A percentile compares a stretch with the other conserved stretches of the same genome.
Conservation (phyloP, 2,888 invertebrate species). For the Tetrapedia diversipes region DNA sequence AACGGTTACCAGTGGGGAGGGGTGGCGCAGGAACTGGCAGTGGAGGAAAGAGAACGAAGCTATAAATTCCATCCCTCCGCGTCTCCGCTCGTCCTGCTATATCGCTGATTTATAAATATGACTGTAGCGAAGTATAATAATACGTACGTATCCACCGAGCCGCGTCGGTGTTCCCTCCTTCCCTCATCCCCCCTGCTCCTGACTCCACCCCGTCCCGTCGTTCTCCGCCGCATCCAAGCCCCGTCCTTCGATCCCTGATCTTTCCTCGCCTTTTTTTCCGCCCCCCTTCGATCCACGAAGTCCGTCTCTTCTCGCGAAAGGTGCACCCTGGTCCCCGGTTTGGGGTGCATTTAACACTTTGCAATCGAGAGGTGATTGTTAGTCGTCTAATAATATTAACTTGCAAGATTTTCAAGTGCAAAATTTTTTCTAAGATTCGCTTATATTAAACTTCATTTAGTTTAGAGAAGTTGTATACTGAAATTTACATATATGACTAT, state of each 20-base stretch:
- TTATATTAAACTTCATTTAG: too few species aligned
- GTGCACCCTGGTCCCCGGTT: too few species aligned
- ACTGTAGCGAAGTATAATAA: constrained; percentile 83
- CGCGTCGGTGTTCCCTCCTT: constrained; percentile 64
- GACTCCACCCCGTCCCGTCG: constrained; percentile 27
- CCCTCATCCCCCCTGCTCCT: constrained; percentile 29
- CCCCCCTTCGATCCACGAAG: not conserved
- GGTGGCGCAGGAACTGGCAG: constrained; percentile 82
- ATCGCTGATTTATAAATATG: constrained; percentile 84
- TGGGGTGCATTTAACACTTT: too few species aligned
- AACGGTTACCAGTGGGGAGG: constrained; percentile 63
- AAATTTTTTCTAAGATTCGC: too few species aligned
- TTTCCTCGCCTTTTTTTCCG: constrained; percentile 9
- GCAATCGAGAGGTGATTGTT: too few species aligned
- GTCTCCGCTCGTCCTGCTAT: constrained; percentile 81
- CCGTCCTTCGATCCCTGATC: constrained; percentile 25
- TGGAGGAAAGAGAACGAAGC: constrained; percentile 82
- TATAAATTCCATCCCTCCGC: constrained; percentile 82
- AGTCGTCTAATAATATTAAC: too few species aligned
- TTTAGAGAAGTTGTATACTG: too few species aligned
- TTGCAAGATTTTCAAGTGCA: too few species aligned
- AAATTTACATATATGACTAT: too few species aligned
- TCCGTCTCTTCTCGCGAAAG: not conserved
- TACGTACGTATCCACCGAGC: constrained; percentile 79
- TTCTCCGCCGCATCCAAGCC: too few species aligned